Conservation (phyloP, 2,888 invertebrate genomes). For the Alsophila aescularia region DNA sequence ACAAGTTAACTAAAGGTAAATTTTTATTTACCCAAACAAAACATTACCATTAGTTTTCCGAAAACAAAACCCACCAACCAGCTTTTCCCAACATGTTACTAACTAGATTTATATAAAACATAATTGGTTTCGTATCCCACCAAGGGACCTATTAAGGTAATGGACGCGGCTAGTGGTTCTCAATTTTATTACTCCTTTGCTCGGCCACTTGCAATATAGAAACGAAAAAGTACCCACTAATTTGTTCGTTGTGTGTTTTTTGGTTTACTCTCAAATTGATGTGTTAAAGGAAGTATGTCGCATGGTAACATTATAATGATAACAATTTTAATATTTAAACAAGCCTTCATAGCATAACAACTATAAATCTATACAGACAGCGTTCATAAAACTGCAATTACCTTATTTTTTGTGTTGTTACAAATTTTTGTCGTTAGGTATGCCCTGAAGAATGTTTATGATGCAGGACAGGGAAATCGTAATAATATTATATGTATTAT, state of each 20-base stretch:
- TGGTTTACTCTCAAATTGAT: neutral
- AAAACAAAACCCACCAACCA: neutral
- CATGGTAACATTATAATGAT: neutral
- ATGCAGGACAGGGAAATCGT: no score
- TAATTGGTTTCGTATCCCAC: slow-evolving; percentile 65
- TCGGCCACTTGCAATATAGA: slow-evolving; percentile 41
- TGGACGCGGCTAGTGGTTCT: slow-evolving; percentile 54
- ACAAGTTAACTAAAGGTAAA: no score
- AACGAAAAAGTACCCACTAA: slow-evolving; percentile 39
- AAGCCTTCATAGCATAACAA: no score
- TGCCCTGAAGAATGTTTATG: no score
- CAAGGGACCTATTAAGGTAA: slow-evolving; percentile 62
- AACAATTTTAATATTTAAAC: no score
- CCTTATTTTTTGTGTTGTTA: no score
- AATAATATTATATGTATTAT: no score
- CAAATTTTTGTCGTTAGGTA: no score
- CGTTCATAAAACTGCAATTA: no score
- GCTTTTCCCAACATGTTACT: slow-evolving; percentile 16
- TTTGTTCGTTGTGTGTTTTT: slow-evolving; percentile 39
- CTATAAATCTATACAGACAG: no score
- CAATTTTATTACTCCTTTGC: slow-evolving; percentile 47
- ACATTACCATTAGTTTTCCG: neutral
- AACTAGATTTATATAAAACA: slow-evolving; percentile 58
- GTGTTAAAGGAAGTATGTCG: no score
- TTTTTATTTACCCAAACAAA: neutral